Base-by-base conservation (phyloP, 1,140 invertebrate species). In the Drosophila lacteicornis region DNA sequence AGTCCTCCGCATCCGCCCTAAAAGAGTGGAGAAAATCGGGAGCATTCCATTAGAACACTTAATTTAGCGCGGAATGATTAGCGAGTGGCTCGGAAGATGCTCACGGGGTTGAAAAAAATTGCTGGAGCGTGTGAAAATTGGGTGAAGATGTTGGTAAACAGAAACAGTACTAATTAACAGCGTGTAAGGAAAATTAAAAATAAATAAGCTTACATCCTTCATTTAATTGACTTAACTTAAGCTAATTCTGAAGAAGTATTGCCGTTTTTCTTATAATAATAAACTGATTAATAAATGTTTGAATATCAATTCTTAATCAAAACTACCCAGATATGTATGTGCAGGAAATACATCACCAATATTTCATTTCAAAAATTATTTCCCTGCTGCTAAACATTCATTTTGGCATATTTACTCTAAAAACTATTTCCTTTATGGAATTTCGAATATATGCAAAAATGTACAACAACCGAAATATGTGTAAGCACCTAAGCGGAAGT, bases 61-160 rank as follows among this genome's bases (percentile, higher is more conserved):
- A 88, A 88, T 88, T 90, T 85, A 79, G 79, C 75, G 65, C 69
- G 45, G 83, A 83, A 83, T 83, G 80, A 83, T 83, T 83, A 67
- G 66, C 61, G 70, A 62, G 55, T 66, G 59, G 68, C 12, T 33
- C 15, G 11, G 13, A 11, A 15, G 38, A 38, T 22, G 45, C n/a
- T 38, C 19, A 11, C 11, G 9, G 11, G 36, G 15, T 8, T 15
- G 19, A 3, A 3, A 27, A 55, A 43, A 50, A 15, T 40, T 61
- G 30, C 55, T 63, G 73, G 33, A 71, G 59, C 43, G 45, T 51
- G 13, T 11, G 25, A 30, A 43, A 73, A 74, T 73, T 51, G 68
- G 36, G 46, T 74, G 55, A 30, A 74, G 58, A 74, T 50, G 46
- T 59, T 45, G 15, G 68, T 38, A 74, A 74, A 74, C 46, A 73